A percentile compares a stretch with the other conserved stretches of the same genome.
phyloP scores from a whole-genome alignment of 2,888 invertebrate species.

The Drosophila pseudotakahashii region DNA sequence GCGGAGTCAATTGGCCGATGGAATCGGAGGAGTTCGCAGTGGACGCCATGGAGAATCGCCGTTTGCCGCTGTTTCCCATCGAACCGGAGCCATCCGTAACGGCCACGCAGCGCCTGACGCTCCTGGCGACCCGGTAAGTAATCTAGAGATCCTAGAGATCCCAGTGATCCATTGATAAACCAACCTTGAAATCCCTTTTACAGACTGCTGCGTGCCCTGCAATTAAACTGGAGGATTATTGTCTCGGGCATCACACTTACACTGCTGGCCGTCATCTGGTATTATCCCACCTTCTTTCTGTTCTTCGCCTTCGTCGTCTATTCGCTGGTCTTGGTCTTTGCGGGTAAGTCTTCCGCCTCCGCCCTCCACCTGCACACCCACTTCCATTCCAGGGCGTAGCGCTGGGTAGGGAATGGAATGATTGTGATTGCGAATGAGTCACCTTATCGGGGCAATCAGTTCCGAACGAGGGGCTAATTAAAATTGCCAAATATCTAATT shows the following conservation, averaged over 20 bases:
- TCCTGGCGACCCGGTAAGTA: conserved; percentile 67
- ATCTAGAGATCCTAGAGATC: too few species aligned
- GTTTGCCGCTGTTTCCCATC: conserved; percentile 78
- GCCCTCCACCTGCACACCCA: not conserved
- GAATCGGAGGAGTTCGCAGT: conserved; percentile 23
- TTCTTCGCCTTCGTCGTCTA: conserved; percentile 83
- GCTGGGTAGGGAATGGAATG: too few species aligned
- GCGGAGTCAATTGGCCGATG: conserved; percentile 11
- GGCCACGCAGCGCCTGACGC: conserved; percentile 69
- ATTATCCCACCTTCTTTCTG: conserved; percentile 84
- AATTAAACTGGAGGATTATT: conserved; percentile 81
- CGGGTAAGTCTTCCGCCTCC: conserved; percentile 76
- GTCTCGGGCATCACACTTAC: conserved; percentile 76
- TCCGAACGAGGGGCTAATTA: conserved; percentile 49
- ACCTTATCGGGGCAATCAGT: conserved; percentile 13
- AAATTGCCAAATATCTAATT: conserved; percentile 47
- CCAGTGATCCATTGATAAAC: not conserved
- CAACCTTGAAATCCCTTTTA: not conserved
- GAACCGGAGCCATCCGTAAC: conserved; percentile 65
- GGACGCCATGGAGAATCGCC: conserved; percentile 30
- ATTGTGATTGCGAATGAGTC: conserved; percentile 8
- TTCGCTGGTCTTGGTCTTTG: conserved; percentile 81
- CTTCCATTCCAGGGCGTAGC: too few species aligned
- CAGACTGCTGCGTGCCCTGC: conserved; percentile 74
- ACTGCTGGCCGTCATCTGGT: conserved; percentile 83